Conservation (phyloP, 2,888 invertebrate genomes). For the Pecten maximus region DNA sequence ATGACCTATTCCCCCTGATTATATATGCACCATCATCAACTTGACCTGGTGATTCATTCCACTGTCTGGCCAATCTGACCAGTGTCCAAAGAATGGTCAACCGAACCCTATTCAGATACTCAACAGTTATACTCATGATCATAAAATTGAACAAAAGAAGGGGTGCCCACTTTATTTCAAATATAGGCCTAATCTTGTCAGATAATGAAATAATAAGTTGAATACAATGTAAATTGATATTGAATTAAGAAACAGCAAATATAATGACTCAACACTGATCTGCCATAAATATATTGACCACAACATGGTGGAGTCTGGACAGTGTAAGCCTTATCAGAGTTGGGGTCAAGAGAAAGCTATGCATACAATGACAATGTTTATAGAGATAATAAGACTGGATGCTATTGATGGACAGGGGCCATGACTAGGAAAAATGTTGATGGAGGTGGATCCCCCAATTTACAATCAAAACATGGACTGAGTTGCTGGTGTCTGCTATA, state of each 20-base stretch:
- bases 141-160: neutral
- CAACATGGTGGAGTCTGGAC: neutral
- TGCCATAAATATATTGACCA: neutral
- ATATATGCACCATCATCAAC: neutral
- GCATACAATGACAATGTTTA: constrained; percentile 28
- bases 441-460: neutral
- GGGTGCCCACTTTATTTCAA: neutral
- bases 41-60: neutral
- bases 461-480: neutral
- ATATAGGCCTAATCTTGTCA: neutral
- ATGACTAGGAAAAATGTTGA: neutral
- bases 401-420: neutral
- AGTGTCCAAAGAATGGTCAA: constrained; percentile 14
- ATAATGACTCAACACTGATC: neutral
- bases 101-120: neutral
- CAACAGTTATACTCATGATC: too few species aligned
- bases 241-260: neutral
- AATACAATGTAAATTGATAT: neutral
- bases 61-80: neutral
- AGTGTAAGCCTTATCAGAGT: neutral
- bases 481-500: neutral
- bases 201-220: neutral
- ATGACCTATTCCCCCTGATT: neutral
- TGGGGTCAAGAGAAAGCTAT: constrained; percentile 9
- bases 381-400: neutral